These are phyloP conservation scores for Ectemnius continuus DNA, from an alignment of 2,888 invertebrate genomes.

Conservation along the genomic window DNA sequence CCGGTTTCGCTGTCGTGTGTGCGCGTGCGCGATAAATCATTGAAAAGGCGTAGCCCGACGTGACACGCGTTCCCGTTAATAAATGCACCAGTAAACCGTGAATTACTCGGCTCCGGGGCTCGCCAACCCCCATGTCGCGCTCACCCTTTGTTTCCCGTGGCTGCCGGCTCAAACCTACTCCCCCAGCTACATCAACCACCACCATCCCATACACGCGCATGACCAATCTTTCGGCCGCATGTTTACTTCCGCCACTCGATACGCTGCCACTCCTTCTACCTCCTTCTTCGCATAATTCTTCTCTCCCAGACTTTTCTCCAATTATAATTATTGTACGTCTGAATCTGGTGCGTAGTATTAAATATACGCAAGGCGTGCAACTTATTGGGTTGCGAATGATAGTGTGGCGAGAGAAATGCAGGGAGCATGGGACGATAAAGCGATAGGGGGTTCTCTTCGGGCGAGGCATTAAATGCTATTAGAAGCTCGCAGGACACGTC, in stretches of 20 bases:
- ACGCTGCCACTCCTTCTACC: too few relatives aligned
- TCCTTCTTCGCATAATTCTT: too few relatives aligned
- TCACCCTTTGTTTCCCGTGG: slow-evolving; percentile 50
- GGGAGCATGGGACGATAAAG: background rate
- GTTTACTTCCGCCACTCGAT: too few relatives aligned
- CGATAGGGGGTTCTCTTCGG: background rate
- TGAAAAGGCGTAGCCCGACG: slow-evolving; percentile 70
- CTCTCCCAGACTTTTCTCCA: too few relatives aligned
- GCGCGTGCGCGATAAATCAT: slow-evolving; percentile 67
- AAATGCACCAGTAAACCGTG: slow-evolving; percentile 66
- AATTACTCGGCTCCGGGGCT: slow-evolving; percentile 59
- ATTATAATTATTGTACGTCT: too few relatives aligned
- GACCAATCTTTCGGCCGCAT: too few relatives aligned
- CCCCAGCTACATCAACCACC: slow-evolving; percentile 12
- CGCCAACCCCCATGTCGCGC: slow-evolving; percentile 31
- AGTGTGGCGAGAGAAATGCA: background rate
- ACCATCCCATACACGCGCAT: background rate
- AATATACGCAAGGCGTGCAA: too few relatives aligned
- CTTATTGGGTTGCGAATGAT: too few relatives aligned
- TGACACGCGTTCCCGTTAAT: slow-evolving; percentile 74
- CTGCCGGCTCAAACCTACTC: slow-evolving; percentile 22
- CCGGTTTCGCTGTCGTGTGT: background rate
- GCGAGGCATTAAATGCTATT: slow-evolving; percentile 52
- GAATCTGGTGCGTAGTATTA: too few relatives aligned
- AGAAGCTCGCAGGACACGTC: slow-evolving; percentile 45